Percentiles rank a stretch among this genome's conserved stretches.
These are phyloP conservation scores for Andricus grossulariae DNA, from an alignment of 1,140 invertebrate genomes.

Conservation along the genomic window DNA sequence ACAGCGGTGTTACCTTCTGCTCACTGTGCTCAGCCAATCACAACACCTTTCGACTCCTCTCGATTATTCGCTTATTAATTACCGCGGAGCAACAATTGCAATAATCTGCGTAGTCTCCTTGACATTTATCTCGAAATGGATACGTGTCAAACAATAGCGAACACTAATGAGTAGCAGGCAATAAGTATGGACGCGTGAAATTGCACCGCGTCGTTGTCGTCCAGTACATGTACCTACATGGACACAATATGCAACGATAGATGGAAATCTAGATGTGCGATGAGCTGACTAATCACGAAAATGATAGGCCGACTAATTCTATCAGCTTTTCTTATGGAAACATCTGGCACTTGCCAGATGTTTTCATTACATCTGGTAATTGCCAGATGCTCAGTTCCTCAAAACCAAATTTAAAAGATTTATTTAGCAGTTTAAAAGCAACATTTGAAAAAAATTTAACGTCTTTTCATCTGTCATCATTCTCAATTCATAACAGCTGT, in stretches of 20 bases:
- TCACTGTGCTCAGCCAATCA: slow-evolving; percentile 8
- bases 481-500: too few species aligned
- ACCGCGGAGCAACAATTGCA: slow-evolving; percentile 53
- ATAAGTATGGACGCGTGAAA: slow-evolving; percentile 54
- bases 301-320: too few species aligned
- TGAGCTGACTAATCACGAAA: not conserved
- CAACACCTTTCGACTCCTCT: not conserved
- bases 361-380: too few species aligned
- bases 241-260: not conserved
- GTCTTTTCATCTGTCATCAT: too few species aligned
- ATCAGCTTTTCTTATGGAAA: too few species aligned
- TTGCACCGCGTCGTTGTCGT: slow-evolving; percentile 34
- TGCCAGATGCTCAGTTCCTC: too few species aligned
- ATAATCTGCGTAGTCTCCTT: slow-evolving; percentile 58
- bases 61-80: slow-evolving; percentile 62
- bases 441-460: too few species aligned
- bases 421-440: too few species aligned
- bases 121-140: slow-evolving; percentile 68
- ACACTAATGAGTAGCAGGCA: slow-evolving; percentile 64
- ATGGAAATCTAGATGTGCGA: slow-evolving; percentile 7
- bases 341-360: too few species aligned
- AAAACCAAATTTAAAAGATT: too few species aligned
- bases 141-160: slow-evolving; percentile 65
- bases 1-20: slow-evolving; percentile 2
- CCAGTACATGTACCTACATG: slow-evolving; percentile 6